These are phyloP conservation scores for Aculops lycopersici DNA, from an alignment of 1,140 invertebrate species.

Conservation along the genomic window DNA sequence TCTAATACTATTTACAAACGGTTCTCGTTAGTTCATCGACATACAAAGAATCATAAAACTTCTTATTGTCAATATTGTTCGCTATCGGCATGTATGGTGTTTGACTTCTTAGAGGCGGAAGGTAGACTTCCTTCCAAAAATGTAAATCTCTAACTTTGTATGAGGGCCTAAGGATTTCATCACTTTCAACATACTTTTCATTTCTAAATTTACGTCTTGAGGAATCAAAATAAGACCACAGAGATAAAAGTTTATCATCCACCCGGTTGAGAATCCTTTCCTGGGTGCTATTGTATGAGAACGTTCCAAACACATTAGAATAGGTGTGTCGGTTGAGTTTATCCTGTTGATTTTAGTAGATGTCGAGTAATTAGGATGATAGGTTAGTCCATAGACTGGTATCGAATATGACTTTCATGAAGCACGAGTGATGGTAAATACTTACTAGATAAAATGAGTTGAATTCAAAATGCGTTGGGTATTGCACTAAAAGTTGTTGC, in stretches of 20 bases:
- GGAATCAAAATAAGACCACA: slow-evolving; percentile 45
- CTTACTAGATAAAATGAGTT: slow-evolving; percentile 61
- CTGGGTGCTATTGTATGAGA: slow-evolving; percentile 56
- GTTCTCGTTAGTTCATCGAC: no score
- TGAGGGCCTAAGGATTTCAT: slow-evolving; percentile 55
- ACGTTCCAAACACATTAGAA: slow-evolving; percentile 81
- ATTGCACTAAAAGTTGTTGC: slow-evolving; percentile 59
- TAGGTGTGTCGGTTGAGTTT: slow-evolving; percentile 78
- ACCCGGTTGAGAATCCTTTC: slow-evolving; percentile 34
- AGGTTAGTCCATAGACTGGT: no score
- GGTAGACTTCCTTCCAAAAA: slow-evolving; percentile 52
- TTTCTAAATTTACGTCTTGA: slow-evolving; percentile 39
- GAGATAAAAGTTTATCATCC: slow-evolving; percentile 36
- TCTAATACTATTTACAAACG: no score
- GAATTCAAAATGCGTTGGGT: slow-evolving; percentile 76
- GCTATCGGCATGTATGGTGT: no score
- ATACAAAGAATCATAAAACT: no score
- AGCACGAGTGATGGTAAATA: slow-evolving; percentile 3
- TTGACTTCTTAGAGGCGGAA: slow-evolving; percentile 16
- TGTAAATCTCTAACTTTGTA: slow-evolving; percentile 43
- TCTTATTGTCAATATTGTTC: no score
- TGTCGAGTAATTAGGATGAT: slow-evolving; percentile 8
- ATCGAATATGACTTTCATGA: no score
- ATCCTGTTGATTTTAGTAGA: slow-evolving; percentile 26
- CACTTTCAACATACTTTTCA: slow-evolving; percentile 12